Percentiles rank a stretch among this genome's conserved stretches.
Conservation (phyloP, 2,113 vertebrate genomes). For the Mastomys coucha region DNA sequence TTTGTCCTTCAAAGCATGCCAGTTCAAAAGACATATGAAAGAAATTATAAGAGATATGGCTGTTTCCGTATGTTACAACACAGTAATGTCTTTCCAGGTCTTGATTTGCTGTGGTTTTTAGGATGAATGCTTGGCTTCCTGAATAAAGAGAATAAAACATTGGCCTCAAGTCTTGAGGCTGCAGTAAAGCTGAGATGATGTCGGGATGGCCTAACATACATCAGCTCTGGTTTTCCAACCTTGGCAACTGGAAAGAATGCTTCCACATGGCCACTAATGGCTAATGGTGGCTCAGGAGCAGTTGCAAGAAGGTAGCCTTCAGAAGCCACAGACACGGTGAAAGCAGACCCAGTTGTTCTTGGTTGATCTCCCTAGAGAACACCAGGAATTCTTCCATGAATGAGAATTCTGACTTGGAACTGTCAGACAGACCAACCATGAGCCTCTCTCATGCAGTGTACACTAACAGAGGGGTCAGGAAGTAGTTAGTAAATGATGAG, state of each 20-base stretch:
- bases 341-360: background rate
- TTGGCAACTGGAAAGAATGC: background rate
- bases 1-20: slow-evolving; percentile 7
- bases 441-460: background rate
- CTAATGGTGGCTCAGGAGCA: background rate
- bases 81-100: background rate
- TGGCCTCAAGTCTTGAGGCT: background rate
- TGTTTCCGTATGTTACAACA: background rate
- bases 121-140: slow-evolving; percentile 2
- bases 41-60: background rate
- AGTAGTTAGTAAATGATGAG: background rate
- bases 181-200: background rate
- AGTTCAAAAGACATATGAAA: slow-evolving; percentile 14
- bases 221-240: slow-evolving; percentile 1
- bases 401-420: background rate
- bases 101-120: slow-evolving; percentile 20
- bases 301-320: background rate
- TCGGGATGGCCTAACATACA: background rate
- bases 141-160: slow-evolving; percentile 36
- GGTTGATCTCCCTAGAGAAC: background rate
- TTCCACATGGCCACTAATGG: background rate
- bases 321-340: background rate
- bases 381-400: background rate
- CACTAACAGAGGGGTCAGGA: background rate
- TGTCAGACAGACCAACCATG: background rate